Percentiles rank a stretch among this genome's conserved stretches.
These are phyloP conservation scores for Spatula clypeata DNA, from an alignment of 2,797 vertebrate genomes.

Conservation along the genomic window DNA sequence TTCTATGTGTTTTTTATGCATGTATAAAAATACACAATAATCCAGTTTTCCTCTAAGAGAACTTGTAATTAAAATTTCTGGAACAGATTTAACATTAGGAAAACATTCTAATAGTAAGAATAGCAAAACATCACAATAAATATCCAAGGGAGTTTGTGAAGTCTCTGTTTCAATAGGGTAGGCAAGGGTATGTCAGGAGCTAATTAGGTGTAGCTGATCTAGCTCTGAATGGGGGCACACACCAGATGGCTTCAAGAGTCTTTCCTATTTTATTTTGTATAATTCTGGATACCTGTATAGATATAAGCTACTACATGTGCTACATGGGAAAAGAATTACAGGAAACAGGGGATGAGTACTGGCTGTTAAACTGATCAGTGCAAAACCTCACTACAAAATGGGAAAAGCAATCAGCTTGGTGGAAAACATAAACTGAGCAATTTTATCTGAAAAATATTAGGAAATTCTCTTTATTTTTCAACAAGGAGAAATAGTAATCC, in stretches of 20 bases:
- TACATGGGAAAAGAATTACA: not conserved
- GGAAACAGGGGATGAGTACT: not conserved
- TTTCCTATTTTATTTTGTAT: not conserved
- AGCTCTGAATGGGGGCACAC: not conserved
- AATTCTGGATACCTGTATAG: not conserved
- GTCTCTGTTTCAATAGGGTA: constrained; percentile 24
- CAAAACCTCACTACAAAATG: not conserved
- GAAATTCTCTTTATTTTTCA: not conserved
- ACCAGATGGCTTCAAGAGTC: constrained; percentile 34
- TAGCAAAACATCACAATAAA: constrained; percentile 35
- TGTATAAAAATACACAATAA: not conserved
- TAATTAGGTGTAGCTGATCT: constrained; percentile 53
- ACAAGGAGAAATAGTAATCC: not conserved
- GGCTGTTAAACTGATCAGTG: not conserved
- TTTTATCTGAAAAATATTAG: not conserved
- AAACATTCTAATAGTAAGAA: constrained; percentile 46
- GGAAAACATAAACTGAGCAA: not conserved
- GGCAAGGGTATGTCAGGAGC: not conserved
- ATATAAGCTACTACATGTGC: not conserved
- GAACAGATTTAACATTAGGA: constrained; percentile 14
- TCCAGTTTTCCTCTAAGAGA: constrained; percentile 10
- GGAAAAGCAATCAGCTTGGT: not conserved
- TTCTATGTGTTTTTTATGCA: not conserved
- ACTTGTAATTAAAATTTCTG: constrained; percentile 52
- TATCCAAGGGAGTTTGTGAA: constrained; percentile 20